Evolutionary conservation across 1,140 invertebrate genomes (phyloP), one percentile per base, ranked within the genome.

Genomic region (Dreissena rostriformis): DNA sequence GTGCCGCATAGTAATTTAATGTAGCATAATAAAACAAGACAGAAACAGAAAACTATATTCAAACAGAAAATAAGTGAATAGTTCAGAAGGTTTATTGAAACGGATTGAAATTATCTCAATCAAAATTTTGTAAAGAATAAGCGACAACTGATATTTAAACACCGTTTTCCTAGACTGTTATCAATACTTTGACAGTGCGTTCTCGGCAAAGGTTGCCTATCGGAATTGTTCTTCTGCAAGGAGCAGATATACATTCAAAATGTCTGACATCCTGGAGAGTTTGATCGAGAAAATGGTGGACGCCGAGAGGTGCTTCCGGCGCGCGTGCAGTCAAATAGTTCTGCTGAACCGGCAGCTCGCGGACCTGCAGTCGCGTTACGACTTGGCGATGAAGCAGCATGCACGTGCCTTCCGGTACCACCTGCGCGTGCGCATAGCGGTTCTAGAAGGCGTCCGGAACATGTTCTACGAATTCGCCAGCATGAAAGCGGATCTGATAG

Each of bases 381-480:
- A 91, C 11, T 79, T 85, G 73, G 90, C 91, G 52, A 86, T 79
- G 71, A 82, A 85, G 55, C 86, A 88, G 71, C 86, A 89, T 49
- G 85, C 87, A 66, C 86, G 90, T 24, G 86, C 87, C 19, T 90
- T 90, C 61, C 83, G 91, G 68, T 91, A 91, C 67, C 87, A 86
- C 22, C 81, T 90, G n/a, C 83, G 91, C 61, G 86, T 91, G 26
- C 86, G 88, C 17, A 89, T 91, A 73, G 91, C 91, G 22, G 87
- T 88, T 0, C 75, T 86, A 12, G 90, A 91, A 67, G 91, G 91
- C 24, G 87, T 91, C 4, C 70, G 91, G 52, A 91, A 91, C 74
- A 91, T 91, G 91, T 91, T 86, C 67, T 88, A 90, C 63, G 90
- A 90, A 77, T 91, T 88, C 68, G 91, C 91, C 22, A 78, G 82